These are phyloP conservation scores for Engraulis encrasicolus DNA, from an alignment of 2,113 vertebrate genomes.

Conservation along the genomic window DNA sequence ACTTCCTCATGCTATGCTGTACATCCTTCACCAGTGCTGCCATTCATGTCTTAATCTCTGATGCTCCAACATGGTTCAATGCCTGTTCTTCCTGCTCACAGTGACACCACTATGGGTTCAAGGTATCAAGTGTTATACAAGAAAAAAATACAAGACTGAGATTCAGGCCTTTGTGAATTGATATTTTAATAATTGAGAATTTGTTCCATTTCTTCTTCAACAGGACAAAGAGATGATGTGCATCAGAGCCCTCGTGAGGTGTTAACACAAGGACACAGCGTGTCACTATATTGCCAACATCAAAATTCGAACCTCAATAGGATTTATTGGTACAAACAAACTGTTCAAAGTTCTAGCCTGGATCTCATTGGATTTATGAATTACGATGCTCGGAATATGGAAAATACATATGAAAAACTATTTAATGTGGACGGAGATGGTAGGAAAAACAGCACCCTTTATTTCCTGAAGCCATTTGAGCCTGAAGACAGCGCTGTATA, in stretches of 20 bases:
- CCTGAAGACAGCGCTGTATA: slow-evolving; percentile 39
- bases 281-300: slow-evolving; percentile 38
- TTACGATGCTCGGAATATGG: neutral
- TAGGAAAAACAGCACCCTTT: neutral
- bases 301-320: slow-evolving; percentile 13
- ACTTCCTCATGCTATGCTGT: neutral
- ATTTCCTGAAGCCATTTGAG: slow-evolving; percentile 32
- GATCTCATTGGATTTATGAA: slow-evolving; percentile 47
- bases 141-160: no score
- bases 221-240: neutral
- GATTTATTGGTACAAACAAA: slow-evolving; percentile 43
- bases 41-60: neutral
- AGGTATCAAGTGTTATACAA: no score
- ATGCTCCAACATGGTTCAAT: neutral
- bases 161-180: neutral
- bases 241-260: slow-evolving; percentile 36
- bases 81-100: neutral
- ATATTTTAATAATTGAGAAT: no score
- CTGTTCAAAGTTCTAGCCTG: slow-evolving; percentile 17
- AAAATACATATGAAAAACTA: slow-evolving; percentile 15
- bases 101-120: neutral
- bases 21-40: neutral
- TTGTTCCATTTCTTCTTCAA: neutral
- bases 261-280: neutral
- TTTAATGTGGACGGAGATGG: slow-evolving; percentile 51